phyloP scores from a whole-genome alignment of 2,113 vertebrate species.

The Eurystomus gularis region DNA sequence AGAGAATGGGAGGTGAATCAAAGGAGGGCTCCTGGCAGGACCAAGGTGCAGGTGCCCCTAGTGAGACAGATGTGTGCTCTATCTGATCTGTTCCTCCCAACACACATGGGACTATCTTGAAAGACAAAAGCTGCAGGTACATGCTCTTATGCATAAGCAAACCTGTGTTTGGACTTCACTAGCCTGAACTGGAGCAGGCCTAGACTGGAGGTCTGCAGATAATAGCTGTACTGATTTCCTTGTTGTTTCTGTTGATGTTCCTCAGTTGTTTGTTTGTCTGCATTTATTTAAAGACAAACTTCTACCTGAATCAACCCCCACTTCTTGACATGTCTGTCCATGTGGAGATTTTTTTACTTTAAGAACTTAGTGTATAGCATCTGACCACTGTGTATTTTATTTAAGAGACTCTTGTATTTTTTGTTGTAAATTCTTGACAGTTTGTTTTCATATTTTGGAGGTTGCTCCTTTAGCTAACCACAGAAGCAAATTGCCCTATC shows the following conservation, averaged over 20 bases:
- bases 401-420: constrained; percentile 7
- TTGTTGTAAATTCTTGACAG: constrained; percentile 26
- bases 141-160: neutral
- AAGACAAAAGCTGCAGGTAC: neutral
- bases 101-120: neutral
- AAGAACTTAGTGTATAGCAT: neutral
- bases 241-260: neutral
- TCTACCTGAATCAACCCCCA: neutral
- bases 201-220: neutral
- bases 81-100: neutral
- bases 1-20: neutral
- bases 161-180: neutral
- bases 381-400: neutral
- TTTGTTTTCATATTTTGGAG: constrained; percentile 6
- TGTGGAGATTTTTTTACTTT: neutral
- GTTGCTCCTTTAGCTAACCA: neutral
- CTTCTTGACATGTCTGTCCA: neutral
- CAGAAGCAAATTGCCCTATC: neutral
- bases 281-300: constrained; percentile 34
- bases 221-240: neutral
- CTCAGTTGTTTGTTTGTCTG: neutral
- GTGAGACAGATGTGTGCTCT: neutral
- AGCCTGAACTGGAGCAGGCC: neutral
- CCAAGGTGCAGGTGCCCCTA: neutral
- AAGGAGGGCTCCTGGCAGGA: neutral